These are phyloP conservation scores for Acanthosepion lycidas DNA, from an alignment of 2,888 invertebrate genomes.

Conservation along the genomic window DNA sequence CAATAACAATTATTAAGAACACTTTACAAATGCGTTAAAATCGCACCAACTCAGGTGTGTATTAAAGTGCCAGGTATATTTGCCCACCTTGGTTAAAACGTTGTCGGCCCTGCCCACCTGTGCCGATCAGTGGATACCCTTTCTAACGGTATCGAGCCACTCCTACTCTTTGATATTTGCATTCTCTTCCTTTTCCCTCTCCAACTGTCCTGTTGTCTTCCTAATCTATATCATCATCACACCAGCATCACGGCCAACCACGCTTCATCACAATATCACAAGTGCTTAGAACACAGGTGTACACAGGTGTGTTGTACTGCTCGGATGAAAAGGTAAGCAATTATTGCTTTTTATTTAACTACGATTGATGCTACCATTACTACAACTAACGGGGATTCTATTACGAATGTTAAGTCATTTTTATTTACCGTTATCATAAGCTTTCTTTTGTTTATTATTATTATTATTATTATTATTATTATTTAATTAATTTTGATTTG, in stretches of 20 bases:
- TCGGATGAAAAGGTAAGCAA: slow-evolving; percentile 6
- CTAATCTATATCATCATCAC: background rate
- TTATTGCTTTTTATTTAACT: background rate
- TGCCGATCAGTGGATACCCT: background rate
- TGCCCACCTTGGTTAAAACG: background rate
- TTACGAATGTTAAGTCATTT: too few species aligned
- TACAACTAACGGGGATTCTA: too few species aligned
- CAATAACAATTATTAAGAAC: background rate
- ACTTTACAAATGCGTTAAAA: background rate
- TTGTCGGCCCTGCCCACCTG: background rate
- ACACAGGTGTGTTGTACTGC: slow-evolving; percentile 33
- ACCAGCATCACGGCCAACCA: background rate
- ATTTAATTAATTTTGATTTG: too few species aligned
- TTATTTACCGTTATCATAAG: too few species aligned
- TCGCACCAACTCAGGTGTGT: background rate
- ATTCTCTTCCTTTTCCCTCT: background rate
- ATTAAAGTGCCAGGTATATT: slow-evolving; percentile 10
- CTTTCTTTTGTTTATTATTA: too few species aligned
- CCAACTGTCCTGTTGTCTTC: background rate
- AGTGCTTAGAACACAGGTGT: slow-evolving; percentile 33
- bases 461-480: too few species aligned
- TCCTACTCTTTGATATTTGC: background rate
- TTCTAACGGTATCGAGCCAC: background rate
- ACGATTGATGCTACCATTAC: background rate
- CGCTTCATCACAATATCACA: background rate